phyloP scores from a whole-genome alignment of 2,113 vertebrate species.

The Aythya baeri region DNA sequence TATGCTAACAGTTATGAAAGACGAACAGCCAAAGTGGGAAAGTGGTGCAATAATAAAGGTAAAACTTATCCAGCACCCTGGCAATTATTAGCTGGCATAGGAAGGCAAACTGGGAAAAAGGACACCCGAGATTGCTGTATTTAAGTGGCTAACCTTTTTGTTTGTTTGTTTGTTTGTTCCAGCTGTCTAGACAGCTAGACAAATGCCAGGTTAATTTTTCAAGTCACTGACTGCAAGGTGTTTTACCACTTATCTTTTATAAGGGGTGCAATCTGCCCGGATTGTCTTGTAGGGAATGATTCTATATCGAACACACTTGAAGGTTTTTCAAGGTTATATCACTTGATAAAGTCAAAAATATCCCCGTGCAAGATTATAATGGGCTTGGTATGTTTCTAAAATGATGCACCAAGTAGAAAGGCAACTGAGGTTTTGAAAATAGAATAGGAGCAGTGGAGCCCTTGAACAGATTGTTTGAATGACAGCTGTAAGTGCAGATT shows the following conservation, averaged over 20 bases:
- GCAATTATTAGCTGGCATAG: neutral
- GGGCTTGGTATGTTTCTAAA: neutral
- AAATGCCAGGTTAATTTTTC: slow-evolving; percentile 33
- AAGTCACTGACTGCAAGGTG: neutral
- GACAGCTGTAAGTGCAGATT: neutral
- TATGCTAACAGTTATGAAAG: neutral
- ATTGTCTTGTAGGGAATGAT: neutral
- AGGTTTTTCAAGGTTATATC: neutral
- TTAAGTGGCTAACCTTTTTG: neutral
- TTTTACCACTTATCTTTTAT: neutral
- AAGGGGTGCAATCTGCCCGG: neutral
- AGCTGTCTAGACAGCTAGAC: slow-evolving; percentile 38
- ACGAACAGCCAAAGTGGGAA: neutral
- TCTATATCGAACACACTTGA: neutral
- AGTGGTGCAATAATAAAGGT: neutral
- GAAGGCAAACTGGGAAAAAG: neutral
- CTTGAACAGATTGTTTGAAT: neutral
- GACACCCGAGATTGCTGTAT: neutral
- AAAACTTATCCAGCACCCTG: neutral
- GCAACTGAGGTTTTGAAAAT: neutral
- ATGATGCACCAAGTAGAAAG: neutral
- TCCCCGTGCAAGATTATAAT: neutral
- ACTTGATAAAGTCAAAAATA: neutral
- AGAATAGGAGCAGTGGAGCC: neutral
- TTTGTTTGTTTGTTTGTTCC: neutral